Percentiles rank a stretch among this genome's conserved stretches.
Evolutionary conservation across 2,888 invertebrate genomes (phyloP).

Genomic region (Calephelis perditalis): DNA sequence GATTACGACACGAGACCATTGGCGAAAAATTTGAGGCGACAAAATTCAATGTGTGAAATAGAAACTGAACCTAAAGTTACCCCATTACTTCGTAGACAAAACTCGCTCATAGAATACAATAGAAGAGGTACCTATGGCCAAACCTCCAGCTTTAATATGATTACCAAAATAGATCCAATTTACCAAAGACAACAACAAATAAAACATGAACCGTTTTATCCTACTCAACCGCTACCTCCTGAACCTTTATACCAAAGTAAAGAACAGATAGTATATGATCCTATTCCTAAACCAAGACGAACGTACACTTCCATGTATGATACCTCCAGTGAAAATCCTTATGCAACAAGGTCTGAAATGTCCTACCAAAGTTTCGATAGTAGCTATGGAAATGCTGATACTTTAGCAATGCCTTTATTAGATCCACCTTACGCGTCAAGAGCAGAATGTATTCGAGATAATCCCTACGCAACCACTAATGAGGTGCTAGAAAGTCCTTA

Average conservation of each 20-base stretch:
- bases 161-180: conserved; percentile 76
- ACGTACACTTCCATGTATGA: conserved; percentile 70
- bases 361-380: conserved; percentile 65
- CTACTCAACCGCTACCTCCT: conserved; percentile 72
- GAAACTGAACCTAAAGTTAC: conserved; percentile 77
- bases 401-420: conserved; percentile 58
- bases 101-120: conserved; percentile 73
- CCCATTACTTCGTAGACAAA: conserved; percentile 72
- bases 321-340: conserved; percentile 66
- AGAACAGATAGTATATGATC: conserved; percentile 69
- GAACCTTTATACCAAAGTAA: conserved; percentile 75
- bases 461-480: conserved; percentile 37
- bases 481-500: conserved; percentile 41
- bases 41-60: conserved; percentile 74
- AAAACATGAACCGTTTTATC: conserved; percentile 72
- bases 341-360: conserved; percentile 60
- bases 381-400: conserved; percentile 62
- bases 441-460: conserved; percentile 43
- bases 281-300: conserved; percentile 71
- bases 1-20: conserved; percentile 69
- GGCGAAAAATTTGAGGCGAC: conserved; percentile 57
- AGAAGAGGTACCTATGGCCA: conserved; percentile 69
- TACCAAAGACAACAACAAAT: conserved; percentile 75
- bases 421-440: conserved; percentile 56
- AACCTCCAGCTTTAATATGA: conserved; percentile 71